Conservation (phyloP, 2,113 vertebrate species). For the Planiliza haematocheilus region DNA sequence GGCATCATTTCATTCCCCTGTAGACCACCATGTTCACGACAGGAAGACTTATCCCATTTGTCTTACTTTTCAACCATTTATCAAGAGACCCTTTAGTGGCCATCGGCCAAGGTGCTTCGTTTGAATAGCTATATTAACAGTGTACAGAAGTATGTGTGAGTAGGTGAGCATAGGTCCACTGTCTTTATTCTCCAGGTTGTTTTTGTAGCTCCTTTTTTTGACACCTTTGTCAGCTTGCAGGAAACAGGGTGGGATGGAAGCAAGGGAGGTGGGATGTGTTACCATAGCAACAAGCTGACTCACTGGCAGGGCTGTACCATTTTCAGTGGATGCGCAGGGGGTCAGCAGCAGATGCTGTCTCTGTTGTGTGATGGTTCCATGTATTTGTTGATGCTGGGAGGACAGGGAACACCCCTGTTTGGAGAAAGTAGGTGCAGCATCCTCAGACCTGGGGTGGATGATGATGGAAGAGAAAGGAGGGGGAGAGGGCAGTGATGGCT, state of each 20-base stretch:
- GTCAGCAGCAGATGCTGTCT: conserved; percentile 60
- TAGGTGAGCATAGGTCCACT: not conserved
- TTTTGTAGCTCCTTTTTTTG: conserved; percentile 54
- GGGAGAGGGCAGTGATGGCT: conserved; percentile 35
- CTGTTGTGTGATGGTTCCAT: conserved; percentile 20
- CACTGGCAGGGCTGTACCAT: conserved; percentile 81
- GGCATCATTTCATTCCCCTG: conserved; percentile 16
- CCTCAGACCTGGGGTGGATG: conserved; percentile 42
- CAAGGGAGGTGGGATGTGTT: conserved; percentile 79
- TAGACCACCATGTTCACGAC: not conserved
- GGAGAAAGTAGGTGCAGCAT: conserved; percentile 21
- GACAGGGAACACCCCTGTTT: conserved; percentile 62
- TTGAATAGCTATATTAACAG: not conserved
- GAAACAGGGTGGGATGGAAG: conserved; percentile 75
- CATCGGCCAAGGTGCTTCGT: not conserved
- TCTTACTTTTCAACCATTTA: not conserved
- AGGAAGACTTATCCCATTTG: conserved; percentile 8
- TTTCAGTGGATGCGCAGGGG: conserved; percentile 69
- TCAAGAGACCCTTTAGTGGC: not conserved
- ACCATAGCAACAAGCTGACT: conserved; percentile 86
- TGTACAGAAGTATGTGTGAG: not conserved
- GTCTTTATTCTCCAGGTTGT: conserved; percentile 38
- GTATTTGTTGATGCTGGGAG: conserved; percentile 18
- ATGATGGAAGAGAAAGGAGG: conserved; percentile 39
- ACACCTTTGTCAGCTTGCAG: conserved; percentile 38